phyloP scores from a whole-genome alignment of 2,113 vertebrate genomes.

The Heterotis niloticus region DNA sequence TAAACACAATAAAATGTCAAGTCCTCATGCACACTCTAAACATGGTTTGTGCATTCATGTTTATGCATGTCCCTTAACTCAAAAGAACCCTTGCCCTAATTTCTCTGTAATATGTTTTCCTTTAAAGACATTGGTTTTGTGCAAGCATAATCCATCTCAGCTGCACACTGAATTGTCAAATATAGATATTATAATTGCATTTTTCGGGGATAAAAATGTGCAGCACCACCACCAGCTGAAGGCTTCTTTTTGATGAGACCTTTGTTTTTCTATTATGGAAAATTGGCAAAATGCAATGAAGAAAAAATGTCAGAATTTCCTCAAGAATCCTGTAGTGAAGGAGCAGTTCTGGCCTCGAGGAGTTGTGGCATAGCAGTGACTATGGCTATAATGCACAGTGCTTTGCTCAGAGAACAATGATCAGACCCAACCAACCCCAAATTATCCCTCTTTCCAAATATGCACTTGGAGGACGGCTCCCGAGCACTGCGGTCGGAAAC shows the following conservation, averaged over 20 bases:
- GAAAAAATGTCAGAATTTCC: constrained; percentile 35
- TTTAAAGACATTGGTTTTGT: neutral
- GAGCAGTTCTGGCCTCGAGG: constrained; percentile 28
- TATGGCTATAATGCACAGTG: constrained; percentile 28
- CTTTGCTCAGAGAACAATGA: constrained; percentile 45
- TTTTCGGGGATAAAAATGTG: constrained; percentile 9
- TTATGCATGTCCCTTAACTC: neutral
- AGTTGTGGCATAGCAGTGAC: constrained; percentile 30
- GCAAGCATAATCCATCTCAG: neutral
- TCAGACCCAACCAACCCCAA: constrained; percentile 37
- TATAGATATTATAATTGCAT: neutral
- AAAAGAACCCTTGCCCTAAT: neutral
- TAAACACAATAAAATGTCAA: too few species aligned
- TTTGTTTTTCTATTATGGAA: constrained; percentile 44
- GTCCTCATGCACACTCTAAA: too few species aligned
- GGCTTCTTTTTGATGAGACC: constrained; percentile 36
- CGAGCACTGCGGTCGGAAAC: constrained; percentile 65
- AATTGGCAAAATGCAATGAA: constrained; percentile 33
- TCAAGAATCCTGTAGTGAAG: constrained; percentile 38
- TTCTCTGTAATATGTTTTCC: neutral
- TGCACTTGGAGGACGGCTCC: constrained; percentile 58
- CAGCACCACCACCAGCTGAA: neutral
- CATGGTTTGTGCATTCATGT: neutral
- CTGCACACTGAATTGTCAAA: neutral
- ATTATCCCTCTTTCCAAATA: constrained; percentile 60